Conservation (phyloP, 23 tunicate genomes). For the Trididemnum clinides region DNA sequence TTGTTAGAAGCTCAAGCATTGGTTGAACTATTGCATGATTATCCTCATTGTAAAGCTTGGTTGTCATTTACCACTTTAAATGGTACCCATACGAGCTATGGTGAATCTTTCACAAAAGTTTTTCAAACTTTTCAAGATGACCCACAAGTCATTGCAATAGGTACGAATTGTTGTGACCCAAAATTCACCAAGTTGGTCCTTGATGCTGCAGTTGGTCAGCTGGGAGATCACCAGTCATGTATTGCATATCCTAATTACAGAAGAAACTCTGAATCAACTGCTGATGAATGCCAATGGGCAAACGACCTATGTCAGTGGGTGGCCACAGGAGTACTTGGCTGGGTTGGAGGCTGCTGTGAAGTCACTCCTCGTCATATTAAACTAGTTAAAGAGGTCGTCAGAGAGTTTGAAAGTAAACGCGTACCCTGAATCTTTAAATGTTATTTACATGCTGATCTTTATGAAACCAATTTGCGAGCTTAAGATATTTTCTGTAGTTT, state of each 20-base stretch:
- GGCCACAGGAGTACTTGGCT: slow-evolving; percentile 34
- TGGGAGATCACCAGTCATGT: slow-evolving; percentile 52
- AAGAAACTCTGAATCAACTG: not conserved
- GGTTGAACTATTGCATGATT: slow-evolving; percentile 50
- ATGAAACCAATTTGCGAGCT: no score
- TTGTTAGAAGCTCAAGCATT: slow-evolving; percentile 71
- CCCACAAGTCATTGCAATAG: slow-evolving; percentile 76
- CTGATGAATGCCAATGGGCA: not conserved
- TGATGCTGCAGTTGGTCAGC: slow-evolving; percentile 11
- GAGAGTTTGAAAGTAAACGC: no score
- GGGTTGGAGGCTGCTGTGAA: slow-evolving; percentile 89
- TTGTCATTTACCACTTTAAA: slow-evolving; percentile 78
- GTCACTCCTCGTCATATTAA: slow-evolving; percentile 44
- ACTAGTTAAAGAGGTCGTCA: slow-evolving; percentile 14
- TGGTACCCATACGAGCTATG: slow-evolving; percentile 69
- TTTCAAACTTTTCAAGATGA: slow-evolving; percentile 28
- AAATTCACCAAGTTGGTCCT: slow-evolving; percentile 2
- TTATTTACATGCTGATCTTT: no score
- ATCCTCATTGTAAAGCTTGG: slow-evolving; percentile 88
- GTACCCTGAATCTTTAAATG: no score
- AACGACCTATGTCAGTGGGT: slow-evolving; percentile 17
- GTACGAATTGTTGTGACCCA: slow-evolving; percentile 70
- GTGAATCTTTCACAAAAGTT: slow-evolving; percentile 54
- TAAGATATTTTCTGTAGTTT: no score
- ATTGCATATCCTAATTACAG: slow-evolving; percentile 72